These are phyloP conservation scores for Abrostola triplasia DNA, from an alignment of 2,888 invertebrate genomes.

Conservation along the genomic window DNA sequence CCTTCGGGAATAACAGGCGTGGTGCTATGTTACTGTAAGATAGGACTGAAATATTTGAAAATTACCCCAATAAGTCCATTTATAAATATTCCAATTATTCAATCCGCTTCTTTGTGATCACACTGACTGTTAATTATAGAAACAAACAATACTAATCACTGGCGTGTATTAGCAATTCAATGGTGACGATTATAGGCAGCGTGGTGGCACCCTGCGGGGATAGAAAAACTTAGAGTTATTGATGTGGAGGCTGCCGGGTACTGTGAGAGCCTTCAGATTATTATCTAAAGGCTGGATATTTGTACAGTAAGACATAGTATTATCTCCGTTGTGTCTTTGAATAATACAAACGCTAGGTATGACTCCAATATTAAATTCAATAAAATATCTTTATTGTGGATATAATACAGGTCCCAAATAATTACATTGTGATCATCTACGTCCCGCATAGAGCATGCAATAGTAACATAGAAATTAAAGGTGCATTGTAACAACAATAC, in stretches of 20 bases:
- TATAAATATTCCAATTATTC: not conserved
- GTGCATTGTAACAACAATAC: too few species aligned
- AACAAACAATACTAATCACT: slow-evolving; percentile 6
- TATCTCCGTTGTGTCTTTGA: too few species aligned
- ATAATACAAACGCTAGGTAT: too few species aligned
- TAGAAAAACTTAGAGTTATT: not conserved
- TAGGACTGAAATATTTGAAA: slow-evolving; percentile 2
- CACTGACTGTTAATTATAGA: slow-evolving; percentile 1
- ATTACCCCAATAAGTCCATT: not conserved
- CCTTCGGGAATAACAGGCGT: too few species aligned
- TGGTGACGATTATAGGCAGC: slow-evolving; percentile 1
- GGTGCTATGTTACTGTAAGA: slow-evolving; percentile 6
- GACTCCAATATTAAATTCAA: too few species aligned
- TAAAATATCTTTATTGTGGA: too few species aligned
- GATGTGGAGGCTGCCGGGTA: not conserved
- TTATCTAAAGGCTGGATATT: too few species aligned
- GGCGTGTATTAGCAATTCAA: slow-evolving; percentile 1
- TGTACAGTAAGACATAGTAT: too few species aligned
- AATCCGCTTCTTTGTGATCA: not conserved
- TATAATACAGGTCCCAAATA: too few species aligned
- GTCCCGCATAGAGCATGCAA: too few species aligned
- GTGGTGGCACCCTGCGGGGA: not conserved
- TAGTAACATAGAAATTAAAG: too few species aligned
- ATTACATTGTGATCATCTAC: too few species aligned
- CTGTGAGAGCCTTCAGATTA: not conserved